phyloP scores from a whole-genome alignment of 2,797 vertebrate genomes.

The Molossus molossus region DNA sequence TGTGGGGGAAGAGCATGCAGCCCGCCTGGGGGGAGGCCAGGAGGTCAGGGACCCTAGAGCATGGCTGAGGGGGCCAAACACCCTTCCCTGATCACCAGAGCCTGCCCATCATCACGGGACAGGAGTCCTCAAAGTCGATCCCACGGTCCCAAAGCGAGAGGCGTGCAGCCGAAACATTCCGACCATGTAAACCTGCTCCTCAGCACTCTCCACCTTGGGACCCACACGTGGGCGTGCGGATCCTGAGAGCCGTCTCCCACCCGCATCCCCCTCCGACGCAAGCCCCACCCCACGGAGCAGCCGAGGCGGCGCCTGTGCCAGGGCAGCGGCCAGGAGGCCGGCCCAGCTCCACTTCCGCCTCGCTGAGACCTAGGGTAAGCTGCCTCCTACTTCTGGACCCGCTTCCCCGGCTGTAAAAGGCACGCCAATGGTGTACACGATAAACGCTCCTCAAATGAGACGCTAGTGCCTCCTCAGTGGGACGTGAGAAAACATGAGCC shows the following conservation, averaged over 20 bases:
- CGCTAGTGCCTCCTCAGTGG: fast-evolving
- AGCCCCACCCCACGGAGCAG: not conserved
- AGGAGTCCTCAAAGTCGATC: constrained; percentile 92
- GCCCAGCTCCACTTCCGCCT: constrained; percentile 92
- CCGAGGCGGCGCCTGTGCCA: no score
- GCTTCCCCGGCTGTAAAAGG: constrained; percentile 91
- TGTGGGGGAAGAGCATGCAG: constrained; percentile 84
- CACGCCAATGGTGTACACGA: fast-evolving
- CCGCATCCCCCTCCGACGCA: fast-evolving
- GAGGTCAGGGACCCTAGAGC: not conserved
- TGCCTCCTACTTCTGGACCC: constrained; percentile 91
- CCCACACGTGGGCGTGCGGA: constrained; percentile 79
- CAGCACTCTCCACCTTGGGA: constrained; percentile 68
- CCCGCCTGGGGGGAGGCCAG: constrained; percentile 71
- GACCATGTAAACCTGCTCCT: fast-evolving
- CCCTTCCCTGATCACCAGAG: fast-evolving
- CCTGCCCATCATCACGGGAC: constrained; percentile 87
- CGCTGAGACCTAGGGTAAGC: constrained; percentile 93
- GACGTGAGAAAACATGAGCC: fast-evolving
- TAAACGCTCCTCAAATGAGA: fast-evolving
- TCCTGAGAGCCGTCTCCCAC: fast-evolving
- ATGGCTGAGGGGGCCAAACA: fast-evolving
- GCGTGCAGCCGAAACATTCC: not conserved
- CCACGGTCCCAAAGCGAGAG: constrained; percentile 92
- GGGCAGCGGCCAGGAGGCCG: not conserved